Conservation (phyloP, 2,888 invertebrate species). For the Drosophila kokeensis region DNA sequence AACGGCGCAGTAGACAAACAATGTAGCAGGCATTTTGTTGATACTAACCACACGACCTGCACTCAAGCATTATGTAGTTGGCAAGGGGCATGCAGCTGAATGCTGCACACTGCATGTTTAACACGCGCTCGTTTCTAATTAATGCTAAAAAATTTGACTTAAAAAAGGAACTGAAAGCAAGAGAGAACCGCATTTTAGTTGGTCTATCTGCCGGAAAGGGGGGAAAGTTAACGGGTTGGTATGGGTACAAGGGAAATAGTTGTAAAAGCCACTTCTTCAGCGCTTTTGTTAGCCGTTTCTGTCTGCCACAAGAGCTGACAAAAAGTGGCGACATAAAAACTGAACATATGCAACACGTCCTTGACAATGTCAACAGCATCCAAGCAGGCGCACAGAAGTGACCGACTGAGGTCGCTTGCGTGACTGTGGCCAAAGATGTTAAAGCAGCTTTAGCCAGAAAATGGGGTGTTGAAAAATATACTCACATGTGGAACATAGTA, state of each 20-base stretch:
- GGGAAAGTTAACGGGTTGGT: neutral
- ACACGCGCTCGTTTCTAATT: slow-evolving; percentile 71
- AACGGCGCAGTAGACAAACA: slow-evolving; percentile 69
- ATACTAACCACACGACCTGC: slow-evolving; percentile 60
- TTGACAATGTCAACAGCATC: slow-evolving; percentile 73
- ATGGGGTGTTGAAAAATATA: neutral
- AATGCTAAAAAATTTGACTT: slow-evolving; percentile 64
- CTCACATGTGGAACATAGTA: neutral
- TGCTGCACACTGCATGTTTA: slow-evolving; percentile 30
- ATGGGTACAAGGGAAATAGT: neutral
- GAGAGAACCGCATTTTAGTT: slow-evolving; percentile 30
- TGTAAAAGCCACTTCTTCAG: slow-evolving; percentile 33
- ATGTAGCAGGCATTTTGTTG: slow-evolving; percentile 71
- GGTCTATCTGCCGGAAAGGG: neutral
- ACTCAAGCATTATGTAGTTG: slow-evolving; percentile 36
- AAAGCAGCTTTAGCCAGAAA: neutral
- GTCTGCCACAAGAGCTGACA: slow-evolving; percentile 3
- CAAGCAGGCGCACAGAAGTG: slow-evolving; percentile 56
- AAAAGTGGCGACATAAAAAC: slow-evolving; percentile 22
- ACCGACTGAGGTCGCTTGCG: slow-evolving; percentile 55
- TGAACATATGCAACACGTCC: slow-evolving; percentile 48
- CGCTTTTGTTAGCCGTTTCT: slow-evolving; percentile 28
- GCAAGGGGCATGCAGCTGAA: neutral
- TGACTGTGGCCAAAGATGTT: neutral
- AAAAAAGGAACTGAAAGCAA: slow-evolving; percentile 38